Conservation (phyloP, 2,113 vertebrate genomes). For the Oryzias woworae region DNA sequence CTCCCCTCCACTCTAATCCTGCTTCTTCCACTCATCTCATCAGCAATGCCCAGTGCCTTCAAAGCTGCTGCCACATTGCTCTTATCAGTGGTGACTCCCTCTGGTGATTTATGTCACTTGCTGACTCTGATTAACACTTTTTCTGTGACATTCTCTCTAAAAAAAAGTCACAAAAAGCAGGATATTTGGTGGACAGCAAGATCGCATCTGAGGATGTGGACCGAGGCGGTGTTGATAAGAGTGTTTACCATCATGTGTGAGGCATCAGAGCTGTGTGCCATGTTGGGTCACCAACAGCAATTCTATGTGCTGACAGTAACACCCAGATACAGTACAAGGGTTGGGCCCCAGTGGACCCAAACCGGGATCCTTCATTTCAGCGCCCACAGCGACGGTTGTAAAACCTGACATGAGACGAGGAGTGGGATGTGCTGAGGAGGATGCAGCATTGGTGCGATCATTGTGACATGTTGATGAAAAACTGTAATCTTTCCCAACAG, state of each 20-base stretch:
- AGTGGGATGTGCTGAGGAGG: conserved; percentile 50
- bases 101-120: conserved; percentile 63
- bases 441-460: conserved; percentile 24
- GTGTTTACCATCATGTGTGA: conserved; percentile 39
- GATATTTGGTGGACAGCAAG: conserved; percentile 36
- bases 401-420: conserved; percentile 18
- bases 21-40: conserved; percentile 11
- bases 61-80: conserved; percentile 47
- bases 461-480: conserved; percentile 35
- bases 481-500: conserved; percentile 39
- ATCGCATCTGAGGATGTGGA: conserved; percentile 17
- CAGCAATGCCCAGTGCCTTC: conserved; percentile 27
- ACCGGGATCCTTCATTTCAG: conserved; percentile 19
- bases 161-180: conserved; percentile 32
- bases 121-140: conserved; percentile 53
- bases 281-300: conserved; percentile 20
- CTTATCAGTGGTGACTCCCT: conserved; percentile 57
- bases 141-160: conserved; percentile 34
- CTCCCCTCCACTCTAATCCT: conserved; percentile 15
- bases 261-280: conserved; percentile 9
- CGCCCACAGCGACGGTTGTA: neutral
- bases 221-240: conserved; percentile 30
- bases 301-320: conserved; percentile 10
- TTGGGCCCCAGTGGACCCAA: conserved; percentile 1
- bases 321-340: neutral